phyloP scores from a whole-genome alignment of 2,888 invertebrate genomes.

The Rhodophaea formosa region DNA sequence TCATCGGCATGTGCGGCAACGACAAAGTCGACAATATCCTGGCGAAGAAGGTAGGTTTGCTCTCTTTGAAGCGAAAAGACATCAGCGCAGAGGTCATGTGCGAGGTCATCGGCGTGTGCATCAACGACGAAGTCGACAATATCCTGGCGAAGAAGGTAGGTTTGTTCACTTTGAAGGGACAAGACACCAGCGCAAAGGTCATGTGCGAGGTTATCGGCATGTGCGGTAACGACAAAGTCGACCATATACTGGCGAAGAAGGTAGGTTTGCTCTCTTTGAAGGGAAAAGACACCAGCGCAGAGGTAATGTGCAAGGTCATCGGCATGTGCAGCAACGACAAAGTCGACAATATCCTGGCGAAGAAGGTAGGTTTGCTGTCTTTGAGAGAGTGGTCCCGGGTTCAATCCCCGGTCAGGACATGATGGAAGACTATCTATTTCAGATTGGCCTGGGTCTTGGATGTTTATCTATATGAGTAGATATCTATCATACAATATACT shows the following conservation, averaged over 20 bases:
- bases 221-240: conserved; percentile 88
- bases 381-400: too few relatives aligned
- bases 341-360: conserved; percentile 83
- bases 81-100: conserved; percentile 89
- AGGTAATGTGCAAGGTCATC: conserved; percentile 90
- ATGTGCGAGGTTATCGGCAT: conserved; percentile 92
- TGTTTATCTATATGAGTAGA: too few relatives aligned
- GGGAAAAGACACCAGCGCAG: conserved; percentile 85
- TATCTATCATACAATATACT: too few relatives aligned
- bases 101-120: conserved; percentile 91
- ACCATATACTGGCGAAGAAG: conserved; percentile 80
- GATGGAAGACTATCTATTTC: too few relatives aligned
- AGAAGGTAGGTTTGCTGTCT: conserved; percentile 52
- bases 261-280: conserved; percentile 35
- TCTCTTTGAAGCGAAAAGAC: too few relatives aligned
- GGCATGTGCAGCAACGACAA: conserved; percentile 90
- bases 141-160: conserved; percentile 76
- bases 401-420: too few relatives aligned
- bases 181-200: conserved; percentile 83
- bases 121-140: conserved; percentile 85
- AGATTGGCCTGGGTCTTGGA: too few relatives aligned
- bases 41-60: conserved; percentile 59
- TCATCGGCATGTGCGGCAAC: conserved; percentile 92
- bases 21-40: conserved; percentile 83
- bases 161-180: neutral